Conservation (phyloP, 2,113 vertebrate genomes). For the Numenius arquata region DNA sequence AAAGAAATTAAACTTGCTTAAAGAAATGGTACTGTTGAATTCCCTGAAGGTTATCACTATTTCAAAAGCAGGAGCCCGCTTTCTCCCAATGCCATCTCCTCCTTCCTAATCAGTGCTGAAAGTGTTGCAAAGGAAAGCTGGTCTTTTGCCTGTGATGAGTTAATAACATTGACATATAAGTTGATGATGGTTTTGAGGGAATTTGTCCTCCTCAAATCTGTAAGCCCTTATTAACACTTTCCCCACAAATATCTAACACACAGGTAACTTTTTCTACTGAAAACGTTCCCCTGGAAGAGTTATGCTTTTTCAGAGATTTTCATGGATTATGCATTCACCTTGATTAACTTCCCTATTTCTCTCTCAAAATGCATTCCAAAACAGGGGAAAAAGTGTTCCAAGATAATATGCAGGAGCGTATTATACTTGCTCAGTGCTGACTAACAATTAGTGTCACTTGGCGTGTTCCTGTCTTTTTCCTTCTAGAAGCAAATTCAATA, state of each 20-base stretch:
- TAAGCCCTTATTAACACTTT: not conserved
- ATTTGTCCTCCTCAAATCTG: not conserved
- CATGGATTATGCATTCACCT: conserved; percentile 12
- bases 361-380: not conserved
- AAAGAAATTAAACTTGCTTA: not conserved
- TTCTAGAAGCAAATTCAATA: conserved; percentile 65
- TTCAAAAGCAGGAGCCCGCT: not conserved
- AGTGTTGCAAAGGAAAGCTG: not conserved
- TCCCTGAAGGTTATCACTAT: not conserved
- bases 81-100: not conserved
- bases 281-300: not conserved
- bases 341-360: not conserved
- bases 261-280: not conserved
- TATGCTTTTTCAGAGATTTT: not conserved
- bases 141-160: not conserved
- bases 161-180: not conserved
- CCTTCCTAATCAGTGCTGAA: not conserved
- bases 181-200: not conserved
- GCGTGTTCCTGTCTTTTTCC: conserved; percentile 46
- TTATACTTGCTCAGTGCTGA: conserved; percentile 48
- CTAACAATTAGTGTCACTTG: conserved; percentile 71
- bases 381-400: not conserved
- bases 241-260: not conserved
- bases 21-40: not conserved
- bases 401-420: conserved; percentile 27